phyloP scores from a whole-genome alignment of 2,797 vertebrate species.

The Sebastes cheni region DNA sequence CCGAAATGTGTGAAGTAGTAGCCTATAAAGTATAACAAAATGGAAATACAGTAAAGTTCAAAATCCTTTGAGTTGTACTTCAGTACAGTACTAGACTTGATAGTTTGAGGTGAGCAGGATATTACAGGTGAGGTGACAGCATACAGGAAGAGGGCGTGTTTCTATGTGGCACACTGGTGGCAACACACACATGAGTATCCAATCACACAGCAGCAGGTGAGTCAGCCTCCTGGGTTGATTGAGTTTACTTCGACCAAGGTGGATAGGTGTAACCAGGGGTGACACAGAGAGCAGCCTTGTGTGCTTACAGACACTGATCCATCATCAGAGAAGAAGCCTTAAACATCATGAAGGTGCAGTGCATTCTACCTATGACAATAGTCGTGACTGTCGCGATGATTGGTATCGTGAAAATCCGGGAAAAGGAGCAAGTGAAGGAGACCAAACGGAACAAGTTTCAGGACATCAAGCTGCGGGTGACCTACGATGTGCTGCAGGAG shows the following conservation, averaged over 20 bases:
- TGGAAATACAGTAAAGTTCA: background rate
- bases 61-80: background rate
- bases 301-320: background rate
- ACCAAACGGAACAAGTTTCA: constrained; percentile 39
- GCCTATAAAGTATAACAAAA: background rate
- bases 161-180: accelerated
- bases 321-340: background rate
- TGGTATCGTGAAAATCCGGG: constrained; percentile 43
- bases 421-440: background rate
- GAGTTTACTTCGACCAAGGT: background rate
- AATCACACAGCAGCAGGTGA: constrained; percentile 23
- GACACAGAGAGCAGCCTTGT: background rate
- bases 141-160: background rate
- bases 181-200: background rate
- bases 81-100: background rate
- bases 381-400: constrained; percentile 33
- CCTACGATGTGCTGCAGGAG: constrained; percentile 67
- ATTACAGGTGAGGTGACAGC: background rate
- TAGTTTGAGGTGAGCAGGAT: background rate
- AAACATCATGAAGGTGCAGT: constrained; percentile 61
- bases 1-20: background rate
- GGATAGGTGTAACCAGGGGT: background rate
- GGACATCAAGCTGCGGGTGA: constrained; percentile 67
- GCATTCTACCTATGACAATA: constrained; percentile 5
- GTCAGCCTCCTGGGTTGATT: background rate